These are phyloP conservation scores for Cacatua alba DNA, from an alignment of 2,113 vertebrate species.

Conservation along the genomic window DNA sequence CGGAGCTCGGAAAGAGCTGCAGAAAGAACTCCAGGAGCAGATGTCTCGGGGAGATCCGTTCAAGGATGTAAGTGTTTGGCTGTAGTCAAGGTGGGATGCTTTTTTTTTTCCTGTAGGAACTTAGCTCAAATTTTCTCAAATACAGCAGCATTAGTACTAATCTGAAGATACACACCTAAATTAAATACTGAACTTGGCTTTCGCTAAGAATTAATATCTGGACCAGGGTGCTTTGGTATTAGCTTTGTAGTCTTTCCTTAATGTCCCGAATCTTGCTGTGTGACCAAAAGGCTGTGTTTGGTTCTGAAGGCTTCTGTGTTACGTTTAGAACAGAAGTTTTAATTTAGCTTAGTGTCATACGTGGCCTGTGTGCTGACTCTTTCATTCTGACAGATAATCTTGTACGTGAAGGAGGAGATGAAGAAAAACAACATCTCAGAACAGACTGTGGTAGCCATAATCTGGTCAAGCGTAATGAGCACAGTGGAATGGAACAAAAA, in stretches of 20 bases:
- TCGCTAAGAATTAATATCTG: not conserved
- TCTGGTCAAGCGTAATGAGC: slow-evolving; percentile 98
- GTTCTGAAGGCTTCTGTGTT: not conserved
- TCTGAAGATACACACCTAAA: not conserved
- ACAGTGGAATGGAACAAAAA: slow-evolving; percentile 99
- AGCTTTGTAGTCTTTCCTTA: not conserved
- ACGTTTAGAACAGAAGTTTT: not conserved
- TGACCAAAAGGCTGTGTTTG: not conserved
- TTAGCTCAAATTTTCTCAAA: not conserved
- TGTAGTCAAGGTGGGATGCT: not conserved
- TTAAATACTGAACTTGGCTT: not conserved
- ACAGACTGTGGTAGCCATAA: slow-evolving; percentile 90
- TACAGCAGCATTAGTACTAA: not conserved
- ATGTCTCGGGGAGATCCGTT: slow-evolving; percentile 92
- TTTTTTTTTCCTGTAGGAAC: not conserved
- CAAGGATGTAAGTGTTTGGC: slow-evolving; percentile 85
- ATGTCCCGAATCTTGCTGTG: not conserved
- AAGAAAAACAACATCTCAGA: slow-evolving; percentile 95
- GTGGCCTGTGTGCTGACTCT: not conserved
- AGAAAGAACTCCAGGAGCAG: slow-evolving; percentile 97
- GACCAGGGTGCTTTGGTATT: not conserved
- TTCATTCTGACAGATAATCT: slow-evolving; percentile 83
- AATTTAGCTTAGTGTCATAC: not conserved
- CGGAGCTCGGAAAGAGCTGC: slow-evolving; percentile 94
- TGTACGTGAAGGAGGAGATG: slow-evolving; percentile 95